These are phyloP conservation scores for Vesta saturnalis DNA, from an alignment of 2,888 invertebrate species.

Conservation along the genomic window DNA sequence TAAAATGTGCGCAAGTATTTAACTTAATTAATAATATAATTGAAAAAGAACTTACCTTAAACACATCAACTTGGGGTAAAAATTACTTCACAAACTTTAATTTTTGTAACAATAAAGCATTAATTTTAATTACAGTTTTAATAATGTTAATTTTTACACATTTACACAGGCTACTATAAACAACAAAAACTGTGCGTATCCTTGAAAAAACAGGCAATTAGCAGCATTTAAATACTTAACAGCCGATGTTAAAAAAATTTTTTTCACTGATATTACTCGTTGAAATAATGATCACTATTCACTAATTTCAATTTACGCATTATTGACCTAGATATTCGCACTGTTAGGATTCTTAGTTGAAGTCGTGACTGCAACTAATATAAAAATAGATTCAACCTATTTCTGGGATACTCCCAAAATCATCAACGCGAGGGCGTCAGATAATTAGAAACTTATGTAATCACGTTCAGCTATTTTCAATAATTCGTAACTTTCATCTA, in stretches of 20 bases:
- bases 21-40: too few species aligned
- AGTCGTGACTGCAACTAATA: constrained; percentile 8
- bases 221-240: not conserved
- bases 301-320: constrained; percentile 23
- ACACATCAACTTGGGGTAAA: too few species aligned
- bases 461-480: not conserved
- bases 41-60: too few species aligned
- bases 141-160: too few species aligned
- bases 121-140: too few species aligned
- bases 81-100: too few species aligned
- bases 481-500: not conserved
- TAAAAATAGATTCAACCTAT: constrained; percentile 17
- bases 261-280: not conserved
- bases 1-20: too few species aligned
- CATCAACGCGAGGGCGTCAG: constrained; percentile 6
- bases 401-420: constrained; percentile 15
- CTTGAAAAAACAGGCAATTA: too few species aligned
- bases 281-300: constrained; percentile 18
- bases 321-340: constrained; percentile 23
- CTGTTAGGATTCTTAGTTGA: constrained; percentile 8
- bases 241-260: constrained; percentile 1
- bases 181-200: too few species aligned
- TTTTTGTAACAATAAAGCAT: too few species aligned
- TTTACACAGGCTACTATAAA: too few species aligned
- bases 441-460: constrained; percentile 10